Evolutionary conservation across 2,888 invertebrate species (phyloP), one percentile per base, ranked within the genome.

Genomic region (Exephanes ischioxanthus): DNA sequence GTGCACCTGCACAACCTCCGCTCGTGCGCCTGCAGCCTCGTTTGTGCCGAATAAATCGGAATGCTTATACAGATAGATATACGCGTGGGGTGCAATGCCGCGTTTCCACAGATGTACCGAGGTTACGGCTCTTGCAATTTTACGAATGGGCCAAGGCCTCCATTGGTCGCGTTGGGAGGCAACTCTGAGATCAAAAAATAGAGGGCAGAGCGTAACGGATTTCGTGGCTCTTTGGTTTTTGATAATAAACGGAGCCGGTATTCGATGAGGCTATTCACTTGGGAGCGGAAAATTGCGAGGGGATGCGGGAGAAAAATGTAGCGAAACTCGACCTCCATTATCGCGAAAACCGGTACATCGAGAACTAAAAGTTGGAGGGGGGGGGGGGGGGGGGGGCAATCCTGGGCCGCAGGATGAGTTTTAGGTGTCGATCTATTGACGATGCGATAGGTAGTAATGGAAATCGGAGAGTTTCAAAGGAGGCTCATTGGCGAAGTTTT

Each of bases 121-220:
- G 33, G 61, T 73, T 61, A 26, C 70, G 61, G 68, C 73, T 78
- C 72, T 73, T 72, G 84, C 81, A 78, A 84, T 81, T 84, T 78
- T 73, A 68, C 51, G 73, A 73, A 81, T 81, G 80, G 73, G 61
- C 1, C 73, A 61, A 73, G 61, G 84, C 67, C 77, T 51, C 77
- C 80, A 73, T 81, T 81, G 73, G 81, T 68, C 77, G 73, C 66
- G 81, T 84, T 78, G 73, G 66, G 67, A 19, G n/a, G 14, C 26
- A 26, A 61, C 61, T 33, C 9, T 33, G 26, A 33, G 33, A 61
- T 61, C 11, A 16, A 5, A 61, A 61, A 61, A 33, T 14, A 14
- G 16, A 6, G 16, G 11, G 1, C 2, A 11, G 14, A 2, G 33
- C 5, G 30, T 33, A 33, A 61, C 30, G 16, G 61, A 30, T 30